A percentile compares a stretch with the other conserved stretches of the same genome.
Evolutionary conservation across 1,140 invertebrate genomes (phyloP).

Genomic region (Achroia grisella): DNA sequence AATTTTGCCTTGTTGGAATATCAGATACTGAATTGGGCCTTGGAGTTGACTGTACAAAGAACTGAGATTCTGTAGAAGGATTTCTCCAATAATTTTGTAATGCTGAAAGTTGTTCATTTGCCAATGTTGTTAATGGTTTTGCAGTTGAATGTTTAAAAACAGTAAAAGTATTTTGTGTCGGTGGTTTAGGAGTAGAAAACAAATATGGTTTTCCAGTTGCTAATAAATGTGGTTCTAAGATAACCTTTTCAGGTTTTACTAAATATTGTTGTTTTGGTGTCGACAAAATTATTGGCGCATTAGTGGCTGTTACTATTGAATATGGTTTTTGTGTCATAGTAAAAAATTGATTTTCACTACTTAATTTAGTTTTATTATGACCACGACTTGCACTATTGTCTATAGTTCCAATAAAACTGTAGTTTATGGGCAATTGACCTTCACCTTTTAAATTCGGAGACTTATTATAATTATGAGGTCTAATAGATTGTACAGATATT

Average conservation of each 20-base stretch:
- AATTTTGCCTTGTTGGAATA: slow-evolving; percentile 25
- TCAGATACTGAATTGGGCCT: slow-evolving; percentile 29
- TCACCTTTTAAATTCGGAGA: slow-evolving; percentile 62
- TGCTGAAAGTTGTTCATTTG: slow-evolving; percentile 44
- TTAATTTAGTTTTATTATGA: slow-evolving; percentile 14
- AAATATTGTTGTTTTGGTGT: slow-evolving; percentile 35
- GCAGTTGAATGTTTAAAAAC: slow-evolving; percentile 36
- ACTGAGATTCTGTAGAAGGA: slow-evolving; percentile 26
- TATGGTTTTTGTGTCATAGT: slow-evolving; percentile 39
- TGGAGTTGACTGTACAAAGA: slow-evolving; percentile 26
- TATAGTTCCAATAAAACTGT: slow-evolving; percentile 40
- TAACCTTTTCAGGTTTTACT: slow-evolving; percentile 26
- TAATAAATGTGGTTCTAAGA: slow-evolving; percentile 22
- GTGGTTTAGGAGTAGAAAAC: slow-evolving; percentile 31
- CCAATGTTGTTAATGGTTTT: slow-evolving; percentile 42
- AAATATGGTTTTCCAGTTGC: slow-evolving; percentile 38
- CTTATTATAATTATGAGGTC: slow-evolving; percentile 40
- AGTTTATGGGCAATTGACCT: slow-evolving; percentile 45
- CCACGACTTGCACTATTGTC: slow-evolving; percentile 14
- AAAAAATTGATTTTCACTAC: slow-evolving; percentile 17
- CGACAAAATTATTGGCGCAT: slow-evolving; percentile 24
- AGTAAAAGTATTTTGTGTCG: slow-evolving; percentile 26
- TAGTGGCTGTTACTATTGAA: slow-evolving; percentile 26
- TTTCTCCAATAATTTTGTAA: slow-evolving; percentile 55
- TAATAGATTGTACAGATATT: slow-evolving; percentile 22